Percentiles rank a stretch among this genome's conserved stretches.
Evolutionary conservation across 2,797 vertebrate species (phyloP).

Genomic region (Falco peregrinus): DNA sequence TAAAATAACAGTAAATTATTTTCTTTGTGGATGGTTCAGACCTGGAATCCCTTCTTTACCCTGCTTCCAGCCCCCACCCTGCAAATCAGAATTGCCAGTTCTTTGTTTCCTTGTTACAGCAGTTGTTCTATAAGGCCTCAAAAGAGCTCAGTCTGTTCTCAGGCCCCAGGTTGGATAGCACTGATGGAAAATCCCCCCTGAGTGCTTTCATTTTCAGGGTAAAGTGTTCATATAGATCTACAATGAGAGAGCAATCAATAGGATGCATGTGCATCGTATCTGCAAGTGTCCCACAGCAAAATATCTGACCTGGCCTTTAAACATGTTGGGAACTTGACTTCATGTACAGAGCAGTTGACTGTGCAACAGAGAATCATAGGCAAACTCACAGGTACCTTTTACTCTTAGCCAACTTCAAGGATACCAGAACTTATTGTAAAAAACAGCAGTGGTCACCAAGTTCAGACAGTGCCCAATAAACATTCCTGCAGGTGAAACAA

Average conservation of each 20-base stretch:
- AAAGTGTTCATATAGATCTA: neutral
- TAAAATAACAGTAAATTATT: neutral
- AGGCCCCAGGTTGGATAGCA: neutral
- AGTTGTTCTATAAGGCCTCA: neutral
- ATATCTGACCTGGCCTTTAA: neutral
- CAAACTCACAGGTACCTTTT: neutral
- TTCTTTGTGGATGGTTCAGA: no score
- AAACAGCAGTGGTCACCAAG: neutral
- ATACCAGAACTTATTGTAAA: neutral
- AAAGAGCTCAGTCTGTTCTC: neutral
- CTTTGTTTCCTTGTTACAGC: neutral
- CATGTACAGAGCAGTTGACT: neutral
- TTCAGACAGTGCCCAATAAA: neutral
- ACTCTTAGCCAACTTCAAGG: neutral
- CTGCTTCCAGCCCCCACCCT: neutral
- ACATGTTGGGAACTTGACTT: neutral
- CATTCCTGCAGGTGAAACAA: neutral
- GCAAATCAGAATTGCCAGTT: neutral
- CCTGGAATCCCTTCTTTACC: no score
- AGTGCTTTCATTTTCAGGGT: neutral
- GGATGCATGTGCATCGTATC: rapidly evolving
- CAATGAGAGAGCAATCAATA: neutral
- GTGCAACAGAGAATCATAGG: neutral
- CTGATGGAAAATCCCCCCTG: neutral
- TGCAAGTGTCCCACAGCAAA: neutral